phyloP scores from a whole-genome alignment of 2,113 vertebrate genomes.

The Anas platyrhynchos region DNA sequence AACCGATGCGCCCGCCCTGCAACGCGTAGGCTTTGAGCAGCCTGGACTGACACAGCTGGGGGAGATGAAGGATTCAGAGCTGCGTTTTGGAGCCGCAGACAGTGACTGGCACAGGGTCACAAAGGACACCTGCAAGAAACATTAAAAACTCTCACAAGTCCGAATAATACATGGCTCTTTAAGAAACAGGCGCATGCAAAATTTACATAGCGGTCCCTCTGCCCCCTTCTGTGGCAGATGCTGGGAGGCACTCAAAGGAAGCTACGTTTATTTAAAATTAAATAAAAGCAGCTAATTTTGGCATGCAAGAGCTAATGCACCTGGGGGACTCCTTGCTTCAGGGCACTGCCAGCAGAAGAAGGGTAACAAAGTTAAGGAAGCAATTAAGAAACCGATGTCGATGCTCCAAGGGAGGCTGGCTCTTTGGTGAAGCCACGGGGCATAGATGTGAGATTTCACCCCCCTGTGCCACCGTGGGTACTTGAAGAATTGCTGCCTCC shows the following conservation, averaged over 20 bases:
- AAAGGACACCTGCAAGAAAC: background rate
- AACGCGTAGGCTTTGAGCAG: background rate
- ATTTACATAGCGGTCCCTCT: background rate
- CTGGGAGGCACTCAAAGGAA: slow-evolving; percentile 11
- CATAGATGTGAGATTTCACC: background rate
- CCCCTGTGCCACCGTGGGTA: background rate
- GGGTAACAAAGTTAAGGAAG: slow-evolving; percentile 46
- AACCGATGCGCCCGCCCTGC: accelerated
- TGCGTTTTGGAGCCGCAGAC: background rate
- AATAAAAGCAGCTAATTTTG: slow-evolving; percentile 55
- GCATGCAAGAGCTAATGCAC: slow-evolving; percentile 28
- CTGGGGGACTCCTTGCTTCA: slow-evolving; percentile 45
- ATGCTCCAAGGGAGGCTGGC: background rate
- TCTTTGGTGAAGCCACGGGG: background rate
- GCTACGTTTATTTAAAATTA: slow-evolving; percentile 33
- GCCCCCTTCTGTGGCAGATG: background rate
- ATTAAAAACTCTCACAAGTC: slow-evolving; percentile 6
- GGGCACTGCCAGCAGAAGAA: slow-evolving; percentile 32
- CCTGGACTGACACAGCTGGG: background rate
- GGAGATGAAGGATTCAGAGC: slow-evolving; percentile 12
- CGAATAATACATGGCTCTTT: background rate
- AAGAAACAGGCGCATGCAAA: slow-evolving; percentile 12
- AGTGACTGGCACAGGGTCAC: background rate
- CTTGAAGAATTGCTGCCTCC: accelerated
- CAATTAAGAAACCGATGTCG: slow-evolving; percentile 34